Conservation (phyloP, 2,888 invertebrate genomes). For the Podabrus alpinus region DNA sequence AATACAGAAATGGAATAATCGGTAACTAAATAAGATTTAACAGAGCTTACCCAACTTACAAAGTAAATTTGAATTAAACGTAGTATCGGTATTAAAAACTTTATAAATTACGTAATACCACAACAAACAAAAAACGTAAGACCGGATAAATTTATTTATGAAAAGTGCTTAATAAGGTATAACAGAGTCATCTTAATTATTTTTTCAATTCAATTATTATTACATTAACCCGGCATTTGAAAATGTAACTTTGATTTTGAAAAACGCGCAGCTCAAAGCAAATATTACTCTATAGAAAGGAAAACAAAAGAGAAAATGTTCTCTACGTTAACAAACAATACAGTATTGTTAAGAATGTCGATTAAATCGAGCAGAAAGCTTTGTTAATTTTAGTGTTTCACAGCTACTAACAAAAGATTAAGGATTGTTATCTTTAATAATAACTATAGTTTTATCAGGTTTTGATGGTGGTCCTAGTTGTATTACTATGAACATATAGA, state of each 20-base stretch:
- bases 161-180: not conserved
- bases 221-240: not conserved
- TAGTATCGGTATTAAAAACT: not conserved
- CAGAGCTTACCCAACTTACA: not conserved
- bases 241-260: slow-evolving; percentile 7
- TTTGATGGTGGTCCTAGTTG: slow-evolving; percentile 11
- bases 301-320: slow-evolving; percentile 23
- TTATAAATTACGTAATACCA: not conserved
- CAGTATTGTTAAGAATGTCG: slow-evolving; percentile 24
- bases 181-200: not conserved
- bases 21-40: not conserved
- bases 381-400: slow-evolving; percentile 30
- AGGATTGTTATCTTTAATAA: slow-evolving; percentile 24
- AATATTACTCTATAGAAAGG: slow-evolving; percentile 20
- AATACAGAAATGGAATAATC: not conserved
- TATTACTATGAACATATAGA: slow-evolving; percentile 2
- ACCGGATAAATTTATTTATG: not conserved
- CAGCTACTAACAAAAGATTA: slow-evolving; percentile 27
- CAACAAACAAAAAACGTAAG: not conserved
- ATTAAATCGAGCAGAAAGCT: slow-evolving; percentile 27
- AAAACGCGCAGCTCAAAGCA: slow-evolving; percentile 17
- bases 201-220: not conserved
- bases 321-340: slow-evolving; percentile 25
- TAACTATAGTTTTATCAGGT: slow-evolving; percentile 18
- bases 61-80: not conserved